Evolutionary conservation across 1,140 invertebrate species (phyloP).

Genomic region (Neodiprion fabricii): DNA sequence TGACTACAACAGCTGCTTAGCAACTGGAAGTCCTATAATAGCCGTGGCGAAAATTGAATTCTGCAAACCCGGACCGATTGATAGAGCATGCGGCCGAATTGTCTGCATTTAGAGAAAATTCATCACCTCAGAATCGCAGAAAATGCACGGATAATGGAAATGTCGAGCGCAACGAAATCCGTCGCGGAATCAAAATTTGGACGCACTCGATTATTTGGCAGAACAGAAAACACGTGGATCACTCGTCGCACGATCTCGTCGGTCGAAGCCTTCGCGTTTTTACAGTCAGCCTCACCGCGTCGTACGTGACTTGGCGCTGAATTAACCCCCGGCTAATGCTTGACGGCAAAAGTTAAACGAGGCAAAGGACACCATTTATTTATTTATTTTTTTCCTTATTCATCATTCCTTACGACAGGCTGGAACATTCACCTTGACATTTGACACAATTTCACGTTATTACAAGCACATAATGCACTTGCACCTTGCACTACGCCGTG

Average conservation of each 20-base stretch:
- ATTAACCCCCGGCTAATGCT: not conserved
- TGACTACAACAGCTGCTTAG: constrained; percentile 20
- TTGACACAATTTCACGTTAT: no score
- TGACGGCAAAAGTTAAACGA: not conserved
- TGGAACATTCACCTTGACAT: no score
- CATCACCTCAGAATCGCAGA: not conserved
- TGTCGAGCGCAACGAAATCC: no score
- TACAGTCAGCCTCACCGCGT: not conserved
- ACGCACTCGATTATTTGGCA: not conserved
- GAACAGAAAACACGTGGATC: not conserved
- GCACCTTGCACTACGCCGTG: no score
- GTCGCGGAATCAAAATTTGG: not conserved
- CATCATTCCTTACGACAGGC: no score
- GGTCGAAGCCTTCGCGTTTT: not conserved
- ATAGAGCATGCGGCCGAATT: no score
- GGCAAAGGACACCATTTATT: not conserved
- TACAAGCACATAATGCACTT: no score
- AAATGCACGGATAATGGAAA: not conserved
- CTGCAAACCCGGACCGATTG: no score
- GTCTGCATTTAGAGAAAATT: not conserved
- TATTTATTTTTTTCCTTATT: not conserved
- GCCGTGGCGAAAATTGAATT: no score
- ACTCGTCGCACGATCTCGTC: not conserved
- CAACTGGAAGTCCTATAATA: constrained; percentile 7
- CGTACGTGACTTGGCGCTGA: not conserved